Conservation (phyloP, 2,797 vertebrate genomes). For the Leontopithecus rosalia region DNA sequence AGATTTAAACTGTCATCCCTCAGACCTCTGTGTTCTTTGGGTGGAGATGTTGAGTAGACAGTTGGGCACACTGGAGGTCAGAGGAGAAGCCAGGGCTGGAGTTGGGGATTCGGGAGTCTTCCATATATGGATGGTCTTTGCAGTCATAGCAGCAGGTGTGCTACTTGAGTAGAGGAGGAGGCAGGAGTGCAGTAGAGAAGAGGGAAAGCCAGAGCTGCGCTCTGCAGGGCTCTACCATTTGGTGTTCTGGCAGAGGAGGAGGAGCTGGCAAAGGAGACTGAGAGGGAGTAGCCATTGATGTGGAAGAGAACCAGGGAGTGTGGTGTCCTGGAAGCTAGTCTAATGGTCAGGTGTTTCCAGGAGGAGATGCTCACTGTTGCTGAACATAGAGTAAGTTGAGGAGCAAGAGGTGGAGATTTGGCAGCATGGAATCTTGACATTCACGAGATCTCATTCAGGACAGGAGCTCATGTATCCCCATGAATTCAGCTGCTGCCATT, state of each 20-base stretch:
- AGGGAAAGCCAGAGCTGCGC: neutral
- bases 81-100: neutral
- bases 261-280: neutral
- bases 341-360: neutral
- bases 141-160: neutral
- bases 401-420: neutral
- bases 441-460: neutral
- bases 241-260: neutral
- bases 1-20: neutral
- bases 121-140: rapidly evolving
- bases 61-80: neutral
- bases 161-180: neutral
- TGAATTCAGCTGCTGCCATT: neutral
- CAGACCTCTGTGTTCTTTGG: neutral
- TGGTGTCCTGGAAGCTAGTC: neutral
- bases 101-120: neutral
- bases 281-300: rapidly evolving
- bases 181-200: neutral
- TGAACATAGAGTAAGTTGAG: neutral
- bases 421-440: neutral
- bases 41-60: neutral
- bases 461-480: rapidly evolving
- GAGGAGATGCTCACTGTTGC: neutral
- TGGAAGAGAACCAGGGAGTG: neutral
- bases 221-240: neutral